phyloP scores from a whole-genome alignment of 2,797 vertebrate genomes.

The Denticeps clupeoides region DNA sequence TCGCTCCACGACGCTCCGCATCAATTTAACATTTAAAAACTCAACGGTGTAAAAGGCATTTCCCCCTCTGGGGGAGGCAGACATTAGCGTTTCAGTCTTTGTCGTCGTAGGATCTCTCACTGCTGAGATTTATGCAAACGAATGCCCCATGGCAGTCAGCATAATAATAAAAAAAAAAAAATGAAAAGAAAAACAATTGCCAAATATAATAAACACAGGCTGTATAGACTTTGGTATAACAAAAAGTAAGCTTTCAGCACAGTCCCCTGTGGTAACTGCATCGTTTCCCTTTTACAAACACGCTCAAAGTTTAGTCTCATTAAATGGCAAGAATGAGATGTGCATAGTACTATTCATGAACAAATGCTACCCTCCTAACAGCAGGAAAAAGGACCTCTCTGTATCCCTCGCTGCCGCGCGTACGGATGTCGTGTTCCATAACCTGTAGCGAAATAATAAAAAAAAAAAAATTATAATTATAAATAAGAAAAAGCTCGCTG shows the following conservation, averaged over 20 bases:
- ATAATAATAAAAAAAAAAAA: constrained; percentile 34
- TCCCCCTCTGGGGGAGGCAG: constrained; percentile 9
- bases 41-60: constrained; percentile 41
- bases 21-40: constrained; percentile 36
- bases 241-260: constrained; percentile 32
- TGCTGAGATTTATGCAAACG: constrained; percentile 15
- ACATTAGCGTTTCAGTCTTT: constrained; percentile 21
- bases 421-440: too few species aligned
- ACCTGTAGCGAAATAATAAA: too few species aligned
- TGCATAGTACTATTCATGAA: constrained; percentile 35
- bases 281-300: constrained; percentile 29
- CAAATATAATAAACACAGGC: constrained; percentile 18
- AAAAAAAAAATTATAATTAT: too few species aligned
- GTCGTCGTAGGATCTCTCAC: constrained; percentile 23
- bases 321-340: constrained; percentile 30
- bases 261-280: constrained; percentile 26
- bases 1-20: constrained; percentile 39
- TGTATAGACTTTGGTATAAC: constrained; percentile 62
- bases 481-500: too few species aligned
- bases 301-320: constrained; percentile 11
- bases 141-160: constrained; percentile 34
- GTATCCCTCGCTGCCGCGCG: too few species aligned
- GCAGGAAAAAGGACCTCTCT: not conserved
- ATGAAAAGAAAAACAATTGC: constrained; percentile 10
- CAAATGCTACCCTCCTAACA: constrained; percentile 1